A percentile compares a stretch with the other conserved stretches of the same genome.
Conservation (phyloP, 2,888 invertebrate species). For the Orchestes rusci region DNA sequence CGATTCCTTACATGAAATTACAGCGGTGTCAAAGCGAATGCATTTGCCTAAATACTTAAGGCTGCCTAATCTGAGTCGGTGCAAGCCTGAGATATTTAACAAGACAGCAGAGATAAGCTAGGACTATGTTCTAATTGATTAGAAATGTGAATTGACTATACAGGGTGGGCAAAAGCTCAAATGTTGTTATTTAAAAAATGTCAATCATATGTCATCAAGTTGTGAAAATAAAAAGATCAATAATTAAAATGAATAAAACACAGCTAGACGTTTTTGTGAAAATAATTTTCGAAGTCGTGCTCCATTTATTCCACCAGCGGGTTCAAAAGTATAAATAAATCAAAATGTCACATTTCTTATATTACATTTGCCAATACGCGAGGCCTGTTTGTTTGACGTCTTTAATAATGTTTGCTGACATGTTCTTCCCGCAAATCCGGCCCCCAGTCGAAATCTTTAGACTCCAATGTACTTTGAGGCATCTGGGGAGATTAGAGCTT, state of each 20-base stretch:
- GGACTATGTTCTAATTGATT: no score
- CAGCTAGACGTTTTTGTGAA: conserved; percentile 29
- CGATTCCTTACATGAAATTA: no score
- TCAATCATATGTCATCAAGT: no score
- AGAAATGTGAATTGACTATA: no score
- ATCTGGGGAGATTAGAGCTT: conserved; percentile 17
- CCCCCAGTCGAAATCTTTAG: conserved; percentile 42
- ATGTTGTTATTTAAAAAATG: no score
- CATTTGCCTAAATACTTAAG: no score
- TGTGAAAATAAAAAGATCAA: no score
- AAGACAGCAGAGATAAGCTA: no score
- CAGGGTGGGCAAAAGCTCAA: no score
- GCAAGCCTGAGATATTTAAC: no score
- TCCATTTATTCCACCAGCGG: conserved; percentile 32
- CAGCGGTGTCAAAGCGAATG: no score
- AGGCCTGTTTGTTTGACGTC: conserved; percentile 38
- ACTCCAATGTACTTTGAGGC: conserved; percentile 40
- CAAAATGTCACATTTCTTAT: conserved; percentile 40
- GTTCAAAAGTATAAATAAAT: conserved; percentile 37
- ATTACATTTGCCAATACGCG: conserved; percentile 37
- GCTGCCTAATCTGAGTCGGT: no score
- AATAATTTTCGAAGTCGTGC: conserved; percentile 29
- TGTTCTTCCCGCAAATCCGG: conserved; percentile 36
- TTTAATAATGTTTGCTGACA: conserved; percentile 41
- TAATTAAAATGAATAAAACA: conserved; percentile 28